Evolutionary conservation across 2,888 invertebrate genomes (phyloP), one percentile per base, ranked within the genome.

Genomic region (Seira ritae): DNA sequence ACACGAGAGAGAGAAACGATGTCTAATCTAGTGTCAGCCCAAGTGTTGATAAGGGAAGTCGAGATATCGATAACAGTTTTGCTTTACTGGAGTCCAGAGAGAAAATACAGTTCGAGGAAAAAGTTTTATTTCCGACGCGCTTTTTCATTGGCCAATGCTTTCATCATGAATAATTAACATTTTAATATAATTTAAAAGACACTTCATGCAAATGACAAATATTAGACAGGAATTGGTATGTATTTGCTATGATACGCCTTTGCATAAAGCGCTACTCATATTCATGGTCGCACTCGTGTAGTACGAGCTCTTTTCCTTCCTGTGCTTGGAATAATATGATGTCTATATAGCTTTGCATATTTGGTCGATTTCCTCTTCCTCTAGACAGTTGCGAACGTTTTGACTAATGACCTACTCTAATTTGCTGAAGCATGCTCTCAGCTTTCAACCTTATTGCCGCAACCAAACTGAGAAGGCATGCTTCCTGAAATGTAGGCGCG

Each of bases 341-440:
- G 20, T 20, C 3, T 62, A 8, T 62, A n/a, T n/a, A n/a, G 19
- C 2, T n/a, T 62, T 22, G 19, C 62, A 55, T 31, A 31, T 55
- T 55, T 8, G 3, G 3, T 20, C 62, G 22, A 62, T 62, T 62
- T 62, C 62, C 62, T 62, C 62, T 62, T 62, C 62, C 62, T 62
- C n/a, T 4, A 62, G 62, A 62, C 62, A 62, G 55, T 17, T n/a
- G 55, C 6, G 4, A 62, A 6, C 20, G 62, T n/a, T 62, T 62
- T 62, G 62, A 19, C 62, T 20, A 62, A 20, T n/a, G 62, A 20
- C 62, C 62, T 62, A 62, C 62, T 62, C 62, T 22, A 62, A 19
- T 62, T 62, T 19, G 62, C n/a, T 15, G 3, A 62, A 62, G n/a
- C 62, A 55, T 12, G 55, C 15, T 55, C 12, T 31, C 8, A 8